phyloP scores from a whole-genome alignment of 2,113 vertebrate species.

The Trematocara variabile region DNA sequence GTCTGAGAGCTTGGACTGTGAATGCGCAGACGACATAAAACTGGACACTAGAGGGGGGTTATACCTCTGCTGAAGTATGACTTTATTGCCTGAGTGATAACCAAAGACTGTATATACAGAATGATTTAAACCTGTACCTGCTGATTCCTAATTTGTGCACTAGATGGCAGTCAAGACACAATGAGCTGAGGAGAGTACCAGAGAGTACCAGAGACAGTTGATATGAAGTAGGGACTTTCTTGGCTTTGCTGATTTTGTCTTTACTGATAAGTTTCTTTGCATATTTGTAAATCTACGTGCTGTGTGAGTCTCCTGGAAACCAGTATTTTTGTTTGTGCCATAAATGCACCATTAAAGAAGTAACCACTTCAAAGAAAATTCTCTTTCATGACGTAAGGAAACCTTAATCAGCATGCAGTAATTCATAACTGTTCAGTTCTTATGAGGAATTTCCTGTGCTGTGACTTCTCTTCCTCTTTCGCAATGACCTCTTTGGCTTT shows the following conservation, averaged over 20 bases:
- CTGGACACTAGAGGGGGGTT: background rate
- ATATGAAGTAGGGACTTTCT: background rate
- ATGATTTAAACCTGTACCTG: background rate
- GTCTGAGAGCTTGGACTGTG: background rate
- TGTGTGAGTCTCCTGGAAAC: background rate
- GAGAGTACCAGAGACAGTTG: background rate
- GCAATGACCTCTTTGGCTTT: background rate
- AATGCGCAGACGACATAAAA: background rate
- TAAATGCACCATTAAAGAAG: background rate
- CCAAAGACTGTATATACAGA: background rate
- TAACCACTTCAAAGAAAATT: background rate
- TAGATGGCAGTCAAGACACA: background rate
- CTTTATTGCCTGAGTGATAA: background rate
- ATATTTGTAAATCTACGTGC: background rate
- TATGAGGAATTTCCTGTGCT: background rate
- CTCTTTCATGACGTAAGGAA: slow-evolving; percentile 1
- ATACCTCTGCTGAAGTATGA: background rate
- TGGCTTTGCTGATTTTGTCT: background rate
- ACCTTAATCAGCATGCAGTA: background rate
- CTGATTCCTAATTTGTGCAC: background rate
- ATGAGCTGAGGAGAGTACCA: background rate
- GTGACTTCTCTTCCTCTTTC: slow-evolving; percentile 49
- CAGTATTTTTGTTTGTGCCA: background rate
- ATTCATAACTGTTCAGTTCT: background rate
- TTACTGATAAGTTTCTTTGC: background rate